A percentile compares a stretch with the other conserved stretches of the same genome.
These are phyloP conservation scores for Brachyrhaphis roseni DNA, from an alignment of 2,797 vertebrate species.

Conservation along the genomic window DNA sequence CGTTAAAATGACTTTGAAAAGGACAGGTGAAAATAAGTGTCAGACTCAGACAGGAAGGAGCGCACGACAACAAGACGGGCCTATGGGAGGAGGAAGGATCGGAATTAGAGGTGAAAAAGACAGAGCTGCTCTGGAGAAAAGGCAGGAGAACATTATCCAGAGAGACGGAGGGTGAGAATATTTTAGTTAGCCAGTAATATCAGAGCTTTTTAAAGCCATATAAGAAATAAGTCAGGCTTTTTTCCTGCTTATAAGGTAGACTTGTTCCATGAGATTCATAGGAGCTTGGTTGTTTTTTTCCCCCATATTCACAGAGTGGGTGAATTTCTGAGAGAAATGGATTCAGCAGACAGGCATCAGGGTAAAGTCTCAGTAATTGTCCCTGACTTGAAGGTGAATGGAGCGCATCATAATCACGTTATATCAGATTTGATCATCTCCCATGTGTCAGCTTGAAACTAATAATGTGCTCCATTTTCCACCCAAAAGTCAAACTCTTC, in stretches of 20 bases:
- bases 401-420: neutral
- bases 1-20: constrained; percentile 33
- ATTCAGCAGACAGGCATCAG: neutral
- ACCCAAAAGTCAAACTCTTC: neutral
- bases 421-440: neutral
- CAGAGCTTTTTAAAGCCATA: constrained; percentile 11
- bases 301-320: constrained; percentile 6
- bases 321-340: neutral
- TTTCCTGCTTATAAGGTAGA: constrained; percentile 7
- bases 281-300: neutral
- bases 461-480: neutral
- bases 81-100: neutral
- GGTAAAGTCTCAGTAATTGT: neutral
- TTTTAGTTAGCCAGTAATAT: constrained; percentile 21
- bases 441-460: constrained; percentile 3
- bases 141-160: neutral
- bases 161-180: constrained; percentile 8
- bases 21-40: constrained; percentile 19
- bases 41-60: constrained; percentile 20
- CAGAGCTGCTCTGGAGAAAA: neutral
- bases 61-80: constrained; percentile 12
- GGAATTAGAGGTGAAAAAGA: constrained; percentile 18
- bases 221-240: constrained; percentile 5
- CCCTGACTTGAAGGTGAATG: constrained; percentile 14
- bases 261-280: neutral